Conservation (phyloP, 2,797 vertebrate species). For the Sarcophilus harrisii region DNA sequence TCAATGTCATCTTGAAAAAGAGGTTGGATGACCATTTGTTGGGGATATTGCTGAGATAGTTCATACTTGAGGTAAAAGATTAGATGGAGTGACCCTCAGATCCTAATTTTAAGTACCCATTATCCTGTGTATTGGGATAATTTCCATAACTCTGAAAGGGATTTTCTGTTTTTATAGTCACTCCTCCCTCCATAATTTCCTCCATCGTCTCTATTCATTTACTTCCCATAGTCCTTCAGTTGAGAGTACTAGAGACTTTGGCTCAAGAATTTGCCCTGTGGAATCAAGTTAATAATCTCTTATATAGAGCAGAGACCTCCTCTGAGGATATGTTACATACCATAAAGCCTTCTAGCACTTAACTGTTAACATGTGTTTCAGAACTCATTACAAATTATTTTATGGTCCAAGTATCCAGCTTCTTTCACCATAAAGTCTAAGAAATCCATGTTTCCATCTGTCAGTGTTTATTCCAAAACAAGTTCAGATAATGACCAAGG, state of each 20-base stretch:
- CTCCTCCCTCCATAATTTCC: background rate
- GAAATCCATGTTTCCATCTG: background rate
- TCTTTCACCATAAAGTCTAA: constrained; percentile 19
- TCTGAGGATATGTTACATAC: background rate
- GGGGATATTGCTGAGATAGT: background rate
- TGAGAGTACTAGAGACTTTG: constrained; percentile 23
- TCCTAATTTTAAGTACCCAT: background rate
- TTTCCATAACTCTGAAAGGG: background rate
- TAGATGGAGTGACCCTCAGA: background rate
- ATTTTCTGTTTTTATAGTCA: background rate
- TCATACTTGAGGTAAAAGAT: background rate
- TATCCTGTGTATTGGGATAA: background rate
- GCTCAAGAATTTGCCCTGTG: constrained; percentile 57
- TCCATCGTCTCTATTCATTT: constrained; percentile 9
- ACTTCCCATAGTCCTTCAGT: constrained; percentile 3
- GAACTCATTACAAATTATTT: constrained; percentile 15
- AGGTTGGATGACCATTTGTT: background rate
- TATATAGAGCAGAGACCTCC: constrained; percentile 19
- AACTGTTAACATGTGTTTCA: constrained; percentile 51
- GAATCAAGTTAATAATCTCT: constrained; percentile 32
- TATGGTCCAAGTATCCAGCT: background rate
- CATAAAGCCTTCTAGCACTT: background rate
- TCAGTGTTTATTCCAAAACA: constrained; percentile 1
- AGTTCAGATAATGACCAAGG: constrained; percentile 25
- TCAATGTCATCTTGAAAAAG: background rate